Conservation (phyloP, 2,888 invertebrate genomes). For the Taphrorychus bicolor region DNA sequence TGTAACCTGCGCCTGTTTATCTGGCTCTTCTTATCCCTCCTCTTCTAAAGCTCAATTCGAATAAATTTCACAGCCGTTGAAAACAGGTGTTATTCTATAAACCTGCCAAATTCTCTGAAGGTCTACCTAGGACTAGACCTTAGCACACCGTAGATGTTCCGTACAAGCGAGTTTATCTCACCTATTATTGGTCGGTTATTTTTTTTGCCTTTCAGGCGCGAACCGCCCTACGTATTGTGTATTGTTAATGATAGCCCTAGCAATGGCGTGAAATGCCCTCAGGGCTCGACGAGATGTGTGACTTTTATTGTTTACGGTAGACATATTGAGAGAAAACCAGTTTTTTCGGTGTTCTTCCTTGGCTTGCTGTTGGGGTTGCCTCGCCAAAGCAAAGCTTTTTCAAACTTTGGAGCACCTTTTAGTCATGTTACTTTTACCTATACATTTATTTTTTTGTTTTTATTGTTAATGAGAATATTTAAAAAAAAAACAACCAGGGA, state of each 20-base stretch:
- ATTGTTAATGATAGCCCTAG: not conserved
- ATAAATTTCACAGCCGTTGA: too few relatives aligned
- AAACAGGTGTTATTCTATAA: too few relatives aligned
- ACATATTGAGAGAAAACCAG: not conserved
- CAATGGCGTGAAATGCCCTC: not conserved
- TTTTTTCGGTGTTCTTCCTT: not conserved
- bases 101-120: not conserved
- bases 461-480: too few relatives aligned
- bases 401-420: too few relatives aligned
- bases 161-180: not conserved
- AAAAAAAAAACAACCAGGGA: too few relatives aligned
- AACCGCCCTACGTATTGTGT: slow-evolving; percentile 10
- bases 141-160: too few relatives aligned
- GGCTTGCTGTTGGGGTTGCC: not conserved
- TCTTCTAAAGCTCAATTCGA: too few relatives aligned
- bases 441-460: too few relatives aligned
- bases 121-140: too few relatives aligned
- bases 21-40: too few relatives aligned
- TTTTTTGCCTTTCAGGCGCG: not conserved
- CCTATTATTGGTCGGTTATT: slow-evolving; percentile 1
- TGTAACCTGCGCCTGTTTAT: not conserved
- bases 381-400: too few relatives aligned
- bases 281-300: not conserved
- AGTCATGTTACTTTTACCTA: too few relatives aligned
- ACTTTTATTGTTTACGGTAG: not conserved